Base-by-base conservation (phyloP, 92 coral and sea anemone species). In the Zoanthus sociatus region DNA sequence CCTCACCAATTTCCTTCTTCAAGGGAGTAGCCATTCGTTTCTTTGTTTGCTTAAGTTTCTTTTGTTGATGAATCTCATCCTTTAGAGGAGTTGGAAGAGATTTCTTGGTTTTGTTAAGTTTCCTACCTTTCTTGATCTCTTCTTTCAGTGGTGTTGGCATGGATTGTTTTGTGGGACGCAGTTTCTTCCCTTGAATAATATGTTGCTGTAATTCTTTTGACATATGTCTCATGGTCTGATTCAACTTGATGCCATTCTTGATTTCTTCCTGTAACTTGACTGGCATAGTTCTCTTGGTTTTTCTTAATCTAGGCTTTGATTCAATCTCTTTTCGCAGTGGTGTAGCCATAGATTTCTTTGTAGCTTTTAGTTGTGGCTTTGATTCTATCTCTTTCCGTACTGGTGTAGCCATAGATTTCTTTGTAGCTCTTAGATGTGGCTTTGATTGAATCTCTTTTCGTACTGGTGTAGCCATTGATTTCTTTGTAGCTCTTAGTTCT, bases 401-500 rank as follows among this genome's bases (percentile, higher is more conserved):
- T 1, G 98, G 98, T 58, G 98, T 92, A 4, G 92, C 92, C 68
- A 95, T 77, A 42, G 66, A 90, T 83, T 92, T 94, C 88, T 85
- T 92, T 48, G 95, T 92, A 58, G 82, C 86, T 21, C 58, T 87
- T 45, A 93, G 58, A 8, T 73, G 66, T 21, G 89, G 88, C 37
- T 90, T 88, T 37, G 94, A 83, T 71, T 83, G 66, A 16, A 95
- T 95, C 20, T 92, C 96, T 79, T 95, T 77, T 13, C 95, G 91
- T 4, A 95, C 46, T 1, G 98, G 98, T 58, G 98, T 92, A 4
- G 92, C 92, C 68, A 95, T 77, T 50, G 66, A 90, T 83, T 92
- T 94, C 88, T 85, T 92, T 48, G 95, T 92, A 58, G 82, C 86
- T 21, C 58, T 87, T 45, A 93, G 58, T 10, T 73, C 54, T 21